Evolutionary conservation across 1,140 invertebrate genomes (phyloP).

Genomic region (Manduca sexta): DNA sequence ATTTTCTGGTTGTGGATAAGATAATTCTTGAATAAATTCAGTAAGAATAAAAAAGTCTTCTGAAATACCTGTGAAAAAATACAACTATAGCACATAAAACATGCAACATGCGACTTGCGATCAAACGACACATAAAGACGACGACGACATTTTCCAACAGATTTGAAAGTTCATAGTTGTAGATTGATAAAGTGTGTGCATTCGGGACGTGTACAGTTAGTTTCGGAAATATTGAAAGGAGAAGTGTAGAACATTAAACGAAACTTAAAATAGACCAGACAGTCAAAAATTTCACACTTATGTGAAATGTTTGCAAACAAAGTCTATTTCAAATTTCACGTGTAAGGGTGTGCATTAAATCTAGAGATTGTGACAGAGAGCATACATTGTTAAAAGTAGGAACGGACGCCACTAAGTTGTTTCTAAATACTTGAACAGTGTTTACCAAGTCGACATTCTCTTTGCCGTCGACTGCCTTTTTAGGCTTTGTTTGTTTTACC

Average conservation of each 20-base stretch:
- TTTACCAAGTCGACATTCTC: conserved; percentile 75
- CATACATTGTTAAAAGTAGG: conserved; percentile 14
- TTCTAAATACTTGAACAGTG: conserved; percentile 14
- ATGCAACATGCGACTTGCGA: conserved; percentile 52
- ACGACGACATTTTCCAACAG: conserved; percentile 14
- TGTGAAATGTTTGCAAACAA: no score
- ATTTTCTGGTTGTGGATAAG: no score
- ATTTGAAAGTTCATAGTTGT: conserved; percentile 4
- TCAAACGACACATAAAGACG: conserved; percentile 13
- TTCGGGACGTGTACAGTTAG: not conserved
- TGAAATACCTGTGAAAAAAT: conserved; percentile 25
- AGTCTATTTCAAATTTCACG: not conserved
- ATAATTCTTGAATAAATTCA: no score
- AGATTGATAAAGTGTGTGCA: conserved; percentile 7
- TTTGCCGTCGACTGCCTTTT: conserved; percentile 37
- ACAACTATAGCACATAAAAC: conserved; percentile 26
- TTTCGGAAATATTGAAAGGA: not conserved
- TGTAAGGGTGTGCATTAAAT: not conserved
- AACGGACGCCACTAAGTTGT: conserved; percentile 28
- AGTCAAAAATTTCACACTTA: no score
- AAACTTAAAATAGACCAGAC: conserved; percentile 5
- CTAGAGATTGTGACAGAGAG: conserved; percentile 10
- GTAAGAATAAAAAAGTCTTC: not conserved
- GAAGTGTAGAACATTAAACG: conserved; percentile 14
- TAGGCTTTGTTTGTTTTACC: no score